phyloP scores from a whole-genome alignment of 2,113 vertebrate species.

The Chelonoidis abingdonii region DNA sequence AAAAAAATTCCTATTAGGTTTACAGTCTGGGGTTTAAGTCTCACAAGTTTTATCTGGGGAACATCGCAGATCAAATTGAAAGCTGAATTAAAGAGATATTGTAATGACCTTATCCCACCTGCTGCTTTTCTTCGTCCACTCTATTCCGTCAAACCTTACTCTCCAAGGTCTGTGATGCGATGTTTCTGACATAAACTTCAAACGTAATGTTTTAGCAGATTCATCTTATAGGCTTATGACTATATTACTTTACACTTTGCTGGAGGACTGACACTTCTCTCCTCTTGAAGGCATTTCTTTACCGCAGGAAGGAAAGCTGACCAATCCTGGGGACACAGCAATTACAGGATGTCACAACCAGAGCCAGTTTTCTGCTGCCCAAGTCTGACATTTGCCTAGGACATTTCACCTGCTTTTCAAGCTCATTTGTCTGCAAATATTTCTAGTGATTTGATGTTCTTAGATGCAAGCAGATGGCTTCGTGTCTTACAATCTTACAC shows the following conservation, averaged over 20 bases:
- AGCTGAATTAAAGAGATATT: neutral
- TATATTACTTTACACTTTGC: neutral
- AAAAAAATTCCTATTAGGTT: slow-evolving; percentile 38
- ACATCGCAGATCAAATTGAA: neutral
- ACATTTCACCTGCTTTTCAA: slow-evolving; percentile 31
- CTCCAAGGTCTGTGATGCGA: neutral
- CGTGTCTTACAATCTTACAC: neutral
- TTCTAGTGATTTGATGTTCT: accelerated
- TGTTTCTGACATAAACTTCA: neutral
- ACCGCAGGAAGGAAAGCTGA: neutral
- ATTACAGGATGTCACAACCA: neutral
- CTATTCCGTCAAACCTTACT: neutral
- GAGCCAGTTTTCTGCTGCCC: neutral
- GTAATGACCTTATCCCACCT: neutral
- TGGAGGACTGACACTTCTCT: neutral
- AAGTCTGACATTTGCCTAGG: neutral
- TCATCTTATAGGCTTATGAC: neutral
- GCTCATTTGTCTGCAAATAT: slow-evolving; percentile 3
- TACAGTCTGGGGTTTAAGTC: slow-evolving; percentile 20
- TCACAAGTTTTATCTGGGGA: neutral
- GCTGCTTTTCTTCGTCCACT: neutral
- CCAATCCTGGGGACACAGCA: neutral
- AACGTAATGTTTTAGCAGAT: neutral
- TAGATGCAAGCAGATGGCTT: slow-evolving; percentile 29
- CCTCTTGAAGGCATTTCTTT: neutral